These are phyloP conservation scores for Cherax destructor DNA, from an alignment of 1,140 invertebrate species.

Conservation along the genomic window DNA sequence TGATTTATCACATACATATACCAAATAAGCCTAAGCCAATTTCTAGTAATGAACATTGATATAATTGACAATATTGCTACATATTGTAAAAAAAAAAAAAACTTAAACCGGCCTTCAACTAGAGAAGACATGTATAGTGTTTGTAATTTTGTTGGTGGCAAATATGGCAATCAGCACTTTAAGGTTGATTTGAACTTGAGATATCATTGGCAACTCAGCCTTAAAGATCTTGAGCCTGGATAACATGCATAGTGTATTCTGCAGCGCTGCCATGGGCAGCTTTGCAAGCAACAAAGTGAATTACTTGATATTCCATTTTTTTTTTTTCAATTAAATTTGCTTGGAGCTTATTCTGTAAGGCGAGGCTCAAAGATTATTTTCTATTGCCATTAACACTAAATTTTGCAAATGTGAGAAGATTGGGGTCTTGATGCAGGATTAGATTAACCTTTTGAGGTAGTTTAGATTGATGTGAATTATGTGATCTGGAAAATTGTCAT, in stretches of 20 bases:
- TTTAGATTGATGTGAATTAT: slow-evolving; percentile 1
- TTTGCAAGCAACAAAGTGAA: not conserved
- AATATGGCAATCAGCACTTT: slow-evolving; percentile 1
- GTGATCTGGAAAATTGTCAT: slow-evolving; percentile 8
- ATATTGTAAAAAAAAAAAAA: not conserved
- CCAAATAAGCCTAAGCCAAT: not conserved
- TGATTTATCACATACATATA: not conserved
- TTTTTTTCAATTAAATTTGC: slow-evolving; percentile 2
- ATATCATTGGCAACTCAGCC: slow-evolving; percentile 25
- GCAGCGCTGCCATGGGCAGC: slow-evolving; percentile 16
- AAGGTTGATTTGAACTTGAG: slow-evolving; percentile 2
- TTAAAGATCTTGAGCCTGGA: slow-evolving; percentile 29
- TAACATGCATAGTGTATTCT: slow-evolving; percentile 25
- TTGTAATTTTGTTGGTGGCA: slow-evolving; percentile 7
- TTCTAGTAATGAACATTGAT: not conserved
- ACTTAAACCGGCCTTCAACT: not conserved
- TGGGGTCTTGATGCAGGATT: not conserved
- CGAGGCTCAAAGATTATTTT: slow-evolving; percentile 12
- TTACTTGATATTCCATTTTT: not conserved
- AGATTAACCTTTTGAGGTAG: not conserved
- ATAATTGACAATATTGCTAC: not conserved
- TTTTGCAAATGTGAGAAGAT: slow-evolving; percentile 1
- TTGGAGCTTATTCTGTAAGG: slow-evolving; percentile 15
- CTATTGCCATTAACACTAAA: not conserved
- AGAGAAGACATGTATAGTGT: not conserved